Evolutionary conservation across 2,888 invertebrate species (phyloP), one percentile per base, ranked within the genome.

Genomic region (Horisme vitalbata): DNA sequence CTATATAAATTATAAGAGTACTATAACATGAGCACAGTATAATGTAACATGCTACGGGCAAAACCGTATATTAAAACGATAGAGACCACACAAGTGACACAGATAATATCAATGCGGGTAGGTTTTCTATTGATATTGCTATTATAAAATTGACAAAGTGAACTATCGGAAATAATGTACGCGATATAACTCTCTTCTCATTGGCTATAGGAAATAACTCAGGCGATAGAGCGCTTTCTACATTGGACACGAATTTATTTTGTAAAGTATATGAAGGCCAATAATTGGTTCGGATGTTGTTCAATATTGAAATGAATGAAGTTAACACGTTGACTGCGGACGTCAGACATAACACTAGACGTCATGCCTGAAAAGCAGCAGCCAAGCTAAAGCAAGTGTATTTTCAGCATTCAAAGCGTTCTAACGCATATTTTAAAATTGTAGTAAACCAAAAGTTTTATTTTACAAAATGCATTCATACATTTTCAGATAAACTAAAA

Each of bases 21-120:
- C 20, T 10, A 20, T 32, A 7, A 10, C 4, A 6, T 33, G 27
- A 20, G 10, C 30, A 11, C 10, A 6, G 10, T 33, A 33, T 26
- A 14, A 36, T 32, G 21, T 8, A 37, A 14, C 5, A 11, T 8
- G 20, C 36, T 45, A 18, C 37, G 27, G 33, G 37, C 26, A 27
- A 38, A 35, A 33, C 24, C 9, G 21, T 37, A 28, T 13, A 23
- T 37, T 28, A 33, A 24, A 3, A 38, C 9, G 28, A 33, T 18
- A 31, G 43, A 47, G 48, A 48, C 48, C 48, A 44, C 43, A 48
- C 48, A 48, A 38, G 35, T 39, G 30, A n/a, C 24, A 44, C 30
- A 35, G 26, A 44, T 38, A 39, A 20, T 41, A 36, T 48, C 34
- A 48, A 48, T 48, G 38, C 38, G 43, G 48, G 43, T 30, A 8